Base-by-base conservation (phyloP, 2,888 invertebrate species). In the Dasypolia templi region DNA sequence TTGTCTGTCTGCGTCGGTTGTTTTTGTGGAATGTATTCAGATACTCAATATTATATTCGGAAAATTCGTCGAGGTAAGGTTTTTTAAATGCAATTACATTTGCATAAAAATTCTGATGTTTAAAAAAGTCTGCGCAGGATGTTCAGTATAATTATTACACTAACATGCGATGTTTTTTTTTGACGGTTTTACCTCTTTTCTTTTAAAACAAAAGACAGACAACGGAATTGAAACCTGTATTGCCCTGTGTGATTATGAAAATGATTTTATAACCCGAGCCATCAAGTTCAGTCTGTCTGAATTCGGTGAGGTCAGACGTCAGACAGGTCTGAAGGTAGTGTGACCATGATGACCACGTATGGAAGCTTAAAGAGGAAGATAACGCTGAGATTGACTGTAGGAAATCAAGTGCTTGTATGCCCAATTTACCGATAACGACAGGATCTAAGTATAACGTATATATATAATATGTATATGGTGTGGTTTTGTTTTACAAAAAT, bases 401-500 rank as follows among this genome's bases (percentile, higher is more conserved):
- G n/a, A n/a, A 29, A 17, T n/a, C 17, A 29, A 63, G 26, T 29
- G 4, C 32, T n/a, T 7, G 7, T n/a, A 51, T n/a, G 51, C 12
- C 12, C 51, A 51, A 49, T 22, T 22, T 22, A 2, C 6, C 39
- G 0, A 32, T 51, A 11, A 3, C 0, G 9, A n/a, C 22, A 63
- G 29, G n/a, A n/a, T 22, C 14, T 12, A 22, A 29, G 5, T 35
- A n/a, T n/a, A n/a, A n/a, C n/a, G n/a, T n/a, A n/a, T n/a, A n/a
- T n/a, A n/a, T n/a, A n/a, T n/a, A n/a, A n/a, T n/a, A n/a, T n/a
- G n/a, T n/a, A n/a, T n/a, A n/a, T n/a, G 26, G n/a, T 17, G 17
- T 19, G 17, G 51, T 39, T 59, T 77, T 75, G 58, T 78, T 82
- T 82, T 32, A 58, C 19, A 63, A 49, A 42, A 26, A 26, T 53